Conservation (phyloP, 1,140 invertebrate species). For the Eueides isabella region DNA sequence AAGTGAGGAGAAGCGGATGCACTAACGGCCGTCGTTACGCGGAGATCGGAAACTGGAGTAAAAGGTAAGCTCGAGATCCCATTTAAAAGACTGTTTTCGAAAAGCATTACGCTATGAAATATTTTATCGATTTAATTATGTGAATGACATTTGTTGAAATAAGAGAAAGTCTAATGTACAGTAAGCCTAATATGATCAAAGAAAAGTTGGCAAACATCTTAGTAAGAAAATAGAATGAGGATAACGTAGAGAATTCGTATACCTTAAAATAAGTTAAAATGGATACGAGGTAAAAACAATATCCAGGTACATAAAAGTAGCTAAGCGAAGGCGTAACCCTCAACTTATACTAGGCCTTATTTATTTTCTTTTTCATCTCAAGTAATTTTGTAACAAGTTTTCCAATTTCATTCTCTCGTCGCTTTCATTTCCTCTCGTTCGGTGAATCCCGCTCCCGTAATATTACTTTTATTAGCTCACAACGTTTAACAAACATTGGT, state of each 20-base stretch:
- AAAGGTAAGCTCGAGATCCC: slow-evolving; percentile 65
- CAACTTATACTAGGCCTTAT: slow-evolving; percentile 69
- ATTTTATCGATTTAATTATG: neutral
- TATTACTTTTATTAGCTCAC: slow-evolving; percentile 81
- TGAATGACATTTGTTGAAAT: neutral
- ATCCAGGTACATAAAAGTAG: slow-evolving; percentile 63
- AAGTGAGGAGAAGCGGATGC: slow-evolving; percentile 78
- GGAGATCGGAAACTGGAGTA: slow-evolving; percentile 82
- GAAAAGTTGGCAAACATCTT: neutral
- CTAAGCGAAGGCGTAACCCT: slow-evolving; percentile 54
- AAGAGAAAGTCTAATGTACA: neutral
- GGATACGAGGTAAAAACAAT: slow-evolving; percentile 45
- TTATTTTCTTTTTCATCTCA: slow-evolving; percentile 79
- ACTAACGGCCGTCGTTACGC: slow-evolving; percentile 80
- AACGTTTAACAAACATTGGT: slow-evolving; percentile 80
- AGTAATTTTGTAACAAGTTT: slow-evolving; percentile 81
- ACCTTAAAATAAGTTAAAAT: slow-evolving; percentile 1
- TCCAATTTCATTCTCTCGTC: slow-evolving; percentile 81
- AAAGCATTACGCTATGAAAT: slow-evolving; percentile 13
- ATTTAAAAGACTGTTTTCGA: neutral
- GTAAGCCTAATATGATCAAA: neutral
- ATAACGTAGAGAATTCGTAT: neutral
- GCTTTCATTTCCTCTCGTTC: slow-evolving; percentile 78
- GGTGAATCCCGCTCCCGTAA: slow-evolving; percentile 65
- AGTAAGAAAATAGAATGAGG: neutral